These are phyloP conservation scores for Saxidomus purpurata DNA, from an alignment of 1,140 invertebrate genomes.

Conservation along the genomic window DNA sequence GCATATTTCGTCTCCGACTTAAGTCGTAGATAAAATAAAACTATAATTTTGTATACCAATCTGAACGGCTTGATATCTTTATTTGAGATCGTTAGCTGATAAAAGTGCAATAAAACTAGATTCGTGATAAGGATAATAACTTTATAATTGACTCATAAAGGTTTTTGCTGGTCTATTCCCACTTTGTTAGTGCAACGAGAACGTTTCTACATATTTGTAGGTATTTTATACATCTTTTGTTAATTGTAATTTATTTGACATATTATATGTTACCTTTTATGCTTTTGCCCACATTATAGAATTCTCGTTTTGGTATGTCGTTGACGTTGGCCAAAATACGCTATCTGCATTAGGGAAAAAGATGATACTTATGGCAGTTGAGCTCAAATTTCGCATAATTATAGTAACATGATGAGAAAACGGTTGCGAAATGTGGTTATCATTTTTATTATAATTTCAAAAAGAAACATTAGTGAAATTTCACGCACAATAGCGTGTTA, in stretches of 20 bases:
- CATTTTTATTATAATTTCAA: conserved; percentile 34
- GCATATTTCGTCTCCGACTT: neutral
- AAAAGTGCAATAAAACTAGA: conserved; percentile 30
- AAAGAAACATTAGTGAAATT: conserved; percentile 33
- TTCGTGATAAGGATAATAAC: conserved; percentile 41
- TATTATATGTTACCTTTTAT: conserved; percentile 52
- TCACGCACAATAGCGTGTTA: conserved; percentile 27
- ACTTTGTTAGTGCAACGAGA: conserved; percentile 20
- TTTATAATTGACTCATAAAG: conserved; percentile 58
- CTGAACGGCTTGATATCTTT: conserved; percentile 46
- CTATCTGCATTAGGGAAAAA: neutral
- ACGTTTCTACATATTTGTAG: neutral
- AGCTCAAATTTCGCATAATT: neutral
- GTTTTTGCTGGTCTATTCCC: neutral
- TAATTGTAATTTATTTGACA: conserved; percentile 61
- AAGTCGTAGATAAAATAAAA: conserved; percentile 14
- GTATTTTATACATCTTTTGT: conserved; percentile 48
- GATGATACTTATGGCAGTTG: neutral
- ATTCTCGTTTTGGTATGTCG: neutral
- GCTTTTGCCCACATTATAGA: conserved; percentile 52
- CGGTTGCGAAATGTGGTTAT: conserved; percentile 28
- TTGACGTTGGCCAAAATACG: neutral
- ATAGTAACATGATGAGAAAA: neutral
- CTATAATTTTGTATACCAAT: conserved; percentile 39
- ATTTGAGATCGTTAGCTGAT: conserved; percentile 32